Conservation (phyloP, 2,797 vertebrate genomes). For the Poecilia picta region DNA sequence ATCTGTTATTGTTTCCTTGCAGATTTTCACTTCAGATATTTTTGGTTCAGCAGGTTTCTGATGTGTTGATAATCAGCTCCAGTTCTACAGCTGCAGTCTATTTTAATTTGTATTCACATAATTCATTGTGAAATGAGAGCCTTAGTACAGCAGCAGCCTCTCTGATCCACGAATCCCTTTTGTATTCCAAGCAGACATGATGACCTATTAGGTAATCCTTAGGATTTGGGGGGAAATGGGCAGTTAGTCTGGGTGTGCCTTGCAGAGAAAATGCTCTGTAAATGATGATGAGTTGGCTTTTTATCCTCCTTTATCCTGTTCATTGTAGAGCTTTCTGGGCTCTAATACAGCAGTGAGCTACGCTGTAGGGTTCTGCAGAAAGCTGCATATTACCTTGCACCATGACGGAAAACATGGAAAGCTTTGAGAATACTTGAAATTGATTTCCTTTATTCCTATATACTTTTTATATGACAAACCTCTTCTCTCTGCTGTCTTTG, state of each 20-base stretch:
- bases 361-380: constrained; percentile 25
- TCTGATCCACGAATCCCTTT: constrained; percentile 44
- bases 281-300: constrained; percentile 76
- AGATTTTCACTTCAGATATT: constrained; percentile 29
- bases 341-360: constrained; percentile 62
- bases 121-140: constrained; percentile 48
- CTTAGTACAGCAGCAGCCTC: constrained; percentile 29
- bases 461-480: constrained; percentile 42
- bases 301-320: constrained; percentile 71
- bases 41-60: constrained; percentile 17
- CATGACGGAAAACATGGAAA: constrained; percentile 40
- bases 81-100: constrained; percentile 15
- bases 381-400: constrained; percentile 45
- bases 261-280: constrained; percentile 66
- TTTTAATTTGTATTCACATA: constrained; percentile 46
- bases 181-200: constrained; percentile 66
- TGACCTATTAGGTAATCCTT: constrained; percentile 82
- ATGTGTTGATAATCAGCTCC: constrained; percentile 28
- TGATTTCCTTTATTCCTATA: constrained; percentile 32
- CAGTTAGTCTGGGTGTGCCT: constrained; percentile 74
- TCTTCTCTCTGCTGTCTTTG: constrained; percentile 48
- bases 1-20: constrained; percentile 14
- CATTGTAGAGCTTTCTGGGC: constrained; percentile 63
- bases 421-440: constrained; percentile 52
- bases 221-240: constrained; percentile 77